Conservation (phyloP, 2,113 vertebrate genomes). For the Rhynchopsitta pachyrhyncha region DNA sequence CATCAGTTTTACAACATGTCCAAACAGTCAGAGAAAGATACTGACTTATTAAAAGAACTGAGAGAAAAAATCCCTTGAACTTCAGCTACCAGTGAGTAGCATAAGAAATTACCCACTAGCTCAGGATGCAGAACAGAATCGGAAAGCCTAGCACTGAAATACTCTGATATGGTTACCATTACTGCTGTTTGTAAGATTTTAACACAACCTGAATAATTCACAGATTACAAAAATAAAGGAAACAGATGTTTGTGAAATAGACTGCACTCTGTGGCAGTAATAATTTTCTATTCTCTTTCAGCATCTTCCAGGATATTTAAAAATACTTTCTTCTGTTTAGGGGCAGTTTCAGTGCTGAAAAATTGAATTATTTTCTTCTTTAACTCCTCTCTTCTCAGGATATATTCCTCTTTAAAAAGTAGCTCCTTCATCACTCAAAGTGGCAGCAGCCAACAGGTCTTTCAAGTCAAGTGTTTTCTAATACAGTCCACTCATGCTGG, state of each 20-base stretch:
- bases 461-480: background rate
- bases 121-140: background rate
- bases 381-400: background rate
- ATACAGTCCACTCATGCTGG: background rate
- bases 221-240: background rate
- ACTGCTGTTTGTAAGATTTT: background rate
- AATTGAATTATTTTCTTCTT: background rate
- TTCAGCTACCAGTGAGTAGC: background rate
- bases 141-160: background rate
- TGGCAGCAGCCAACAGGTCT: background rate
- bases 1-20: background rate
- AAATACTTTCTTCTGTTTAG: background rate
- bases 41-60: background rate
- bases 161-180: background rate
- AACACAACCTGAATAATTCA: background rate
- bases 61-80: background rate
- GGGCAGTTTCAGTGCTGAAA: background rate
- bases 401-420: background rate
- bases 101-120: background rate
- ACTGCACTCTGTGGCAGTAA: background rate
- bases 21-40: background rate
- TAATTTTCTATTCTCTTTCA: background rate
- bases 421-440: background rate
- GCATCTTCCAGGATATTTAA: background rate
- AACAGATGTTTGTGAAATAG: background rate